Evolutionary conservation across 1,140 invertebrate genomes (phyloP).

Genomic region (Eciton burchellii): DNA sequence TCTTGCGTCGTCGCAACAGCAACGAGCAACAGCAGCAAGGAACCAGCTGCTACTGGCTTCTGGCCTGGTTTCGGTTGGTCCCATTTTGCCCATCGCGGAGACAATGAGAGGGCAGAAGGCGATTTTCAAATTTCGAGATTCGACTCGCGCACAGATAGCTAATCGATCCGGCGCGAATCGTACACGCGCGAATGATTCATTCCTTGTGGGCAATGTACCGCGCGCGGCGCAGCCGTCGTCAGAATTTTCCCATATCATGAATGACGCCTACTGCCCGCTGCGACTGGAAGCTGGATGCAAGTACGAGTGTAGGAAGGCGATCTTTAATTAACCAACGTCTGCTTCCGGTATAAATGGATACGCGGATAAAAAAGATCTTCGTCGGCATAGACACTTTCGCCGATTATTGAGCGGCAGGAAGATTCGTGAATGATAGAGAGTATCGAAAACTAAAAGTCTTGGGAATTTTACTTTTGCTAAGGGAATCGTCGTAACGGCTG

Average conservation of each 20-base stretch:
- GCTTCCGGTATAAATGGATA: slow-evolving; percentile 68
- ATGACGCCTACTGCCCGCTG: slow-evolving; percentile 66
- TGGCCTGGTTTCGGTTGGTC: too few relatives aligned
- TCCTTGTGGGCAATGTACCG: slow-evolving; percentile 57
- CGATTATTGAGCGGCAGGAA: too few relatives aligned
- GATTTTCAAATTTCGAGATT: slow-evolving; percentile 6
- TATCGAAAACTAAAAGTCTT: too few relatives aligned
- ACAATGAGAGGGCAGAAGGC: neutral
- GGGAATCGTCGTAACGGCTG: too few relatives aligned
- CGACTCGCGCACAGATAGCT: neutral
- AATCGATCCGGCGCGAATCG: slow-evolving; percentile 33
- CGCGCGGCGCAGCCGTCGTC: slow-evolving; percentile 1
- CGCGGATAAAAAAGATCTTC: neutral
- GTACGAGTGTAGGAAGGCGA: slow-evolving; percentile 54
- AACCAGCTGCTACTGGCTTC: too few relatives aligned
- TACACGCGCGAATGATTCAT: slow-evolving; percentile 62
- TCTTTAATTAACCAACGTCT: slow-evolving; percentile 54
- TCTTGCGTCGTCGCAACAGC: too few relatives aligned
- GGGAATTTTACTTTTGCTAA: too few relatives aligned
- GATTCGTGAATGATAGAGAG: too few relatives aligned
- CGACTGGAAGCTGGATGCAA: slow-evolving; percentile 39
- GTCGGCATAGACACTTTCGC: too few relatives aligned
- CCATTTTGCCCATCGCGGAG: too few relatives aligned
- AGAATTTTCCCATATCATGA: slow-evolving; percentile 53
- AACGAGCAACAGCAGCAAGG: too few relatives aligned